A percentile compares a stretch with the other conserved stretches of the same genome.
Conservation (phyloP, 2,888 invertebrate genomes). For the Lathronympha strigana region DNA sequence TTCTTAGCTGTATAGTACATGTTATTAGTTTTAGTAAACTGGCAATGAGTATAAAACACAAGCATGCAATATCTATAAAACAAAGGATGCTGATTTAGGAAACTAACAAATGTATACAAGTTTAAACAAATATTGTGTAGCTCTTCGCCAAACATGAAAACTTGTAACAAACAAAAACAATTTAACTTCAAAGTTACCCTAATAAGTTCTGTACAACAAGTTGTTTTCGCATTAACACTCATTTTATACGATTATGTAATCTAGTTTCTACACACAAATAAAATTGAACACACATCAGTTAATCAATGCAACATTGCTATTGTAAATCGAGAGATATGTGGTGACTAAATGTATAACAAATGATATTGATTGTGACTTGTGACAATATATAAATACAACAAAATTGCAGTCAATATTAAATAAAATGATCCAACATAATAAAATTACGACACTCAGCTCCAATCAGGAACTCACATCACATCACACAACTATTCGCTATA, state of each 20-base stretch:
- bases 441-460: conserved; percentile 11
- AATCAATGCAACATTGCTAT: neutral
- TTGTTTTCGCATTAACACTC: neutral
- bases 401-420: neutral
- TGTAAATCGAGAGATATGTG: neutral
- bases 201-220: neutral
- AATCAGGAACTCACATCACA: conserved; percentile 9
- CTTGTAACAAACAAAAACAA: neutral
- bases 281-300: neutral
- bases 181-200: neutral
- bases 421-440: conserved; percentile 6
- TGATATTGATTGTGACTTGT: conserved; percentile 12
- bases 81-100: neutral
- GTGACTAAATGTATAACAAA: neutral
- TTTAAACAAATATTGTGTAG: neutral
- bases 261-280: neutral
- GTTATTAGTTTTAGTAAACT: too few relatives aligned
- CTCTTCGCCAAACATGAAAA: neutral
- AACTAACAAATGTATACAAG: neutral
- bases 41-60: neutral
- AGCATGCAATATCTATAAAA: neutral
- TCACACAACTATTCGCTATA: conserved; percentile 16
- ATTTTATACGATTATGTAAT: neutral
- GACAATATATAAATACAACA: neutral
- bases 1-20: neutral